These are phyloP conservation scores for Chromoteleia sp. DNA, from an alignment of 2,888 invertebrate species.

Conservation along the genomic window DNA sequence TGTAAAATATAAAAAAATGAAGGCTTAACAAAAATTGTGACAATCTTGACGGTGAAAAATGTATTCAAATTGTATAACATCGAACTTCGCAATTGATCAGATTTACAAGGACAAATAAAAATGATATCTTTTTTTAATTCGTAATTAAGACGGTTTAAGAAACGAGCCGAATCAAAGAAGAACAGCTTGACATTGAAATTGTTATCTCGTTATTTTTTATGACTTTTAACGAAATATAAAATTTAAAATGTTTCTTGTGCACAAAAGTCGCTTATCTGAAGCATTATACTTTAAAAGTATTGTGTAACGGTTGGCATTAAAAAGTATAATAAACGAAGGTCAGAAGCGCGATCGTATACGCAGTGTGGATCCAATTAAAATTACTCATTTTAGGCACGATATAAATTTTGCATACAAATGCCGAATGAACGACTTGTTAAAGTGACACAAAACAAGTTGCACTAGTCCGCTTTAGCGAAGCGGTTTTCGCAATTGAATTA, in stretches of 20 bases:
- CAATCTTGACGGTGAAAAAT: too few relatives aligned
- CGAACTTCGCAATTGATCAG: too few relatives aligned
- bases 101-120: too few relatives aligned
- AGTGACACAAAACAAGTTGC: background rate
- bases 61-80: too few relatives aligned
- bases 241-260: constrained; percentile 33
- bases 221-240: constrained; percentile 8
- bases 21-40: too few relatives aligned
- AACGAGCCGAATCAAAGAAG: too few relatives aligned
- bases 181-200: constrained; percentile 27
- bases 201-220: constrained; percentile 20
- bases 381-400: constrained; percentile 26
- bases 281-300: constrained; percentile 49
- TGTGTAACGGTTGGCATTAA: constrained; percentile 55
- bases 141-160: too few relatives aligned
- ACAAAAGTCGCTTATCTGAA: constrained; percentile 43
- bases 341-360: constrained; percentile 25
- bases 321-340: constrained; percentile 61
- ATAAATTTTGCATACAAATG: background rate
- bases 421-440: background rate
- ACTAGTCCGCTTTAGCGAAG: too few relatives aligned
- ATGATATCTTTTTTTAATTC: too few relatives aligned
- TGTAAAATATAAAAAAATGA: too few relatives aligned
- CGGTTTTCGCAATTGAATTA: too few relatives aligned
- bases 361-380: constrained; percentile 46